A percentile compares a stretch with the other conserved stretches of the same genome.
Conservation (phyloP, 1,140 invertebrate species). For the Drosophila simulans region DNA sequence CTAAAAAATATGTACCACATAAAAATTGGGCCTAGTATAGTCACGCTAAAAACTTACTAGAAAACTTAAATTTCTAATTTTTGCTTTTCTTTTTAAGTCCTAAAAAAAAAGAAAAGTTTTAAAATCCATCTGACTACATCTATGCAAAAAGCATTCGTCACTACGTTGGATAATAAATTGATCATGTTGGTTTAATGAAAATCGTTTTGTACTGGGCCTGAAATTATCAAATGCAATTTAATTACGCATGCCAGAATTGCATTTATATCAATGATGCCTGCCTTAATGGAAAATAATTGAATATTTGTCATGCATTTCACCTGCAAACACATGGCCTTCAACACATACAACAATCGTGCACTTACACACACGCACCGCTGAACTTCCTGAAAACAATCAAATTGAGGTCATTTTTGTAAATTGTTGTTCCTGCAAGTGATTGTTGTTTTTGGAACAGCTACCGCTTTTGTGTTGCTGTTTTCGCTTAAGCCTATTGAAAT, state of each 20-base stretch:
- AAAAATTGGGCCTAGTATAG: too few species aligned
- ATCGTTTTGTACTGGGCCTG: background rate
- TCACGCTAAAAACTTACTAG: too few species aligned
- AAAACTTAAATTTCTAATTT: background rate
- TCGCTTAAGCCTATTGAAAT: conserved; percentile 30
- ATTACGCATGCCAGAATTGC: conserved; percentile 62
- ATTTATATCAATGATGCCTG: conserved; percentile 70
- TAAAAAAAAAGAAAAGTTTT: background rate
- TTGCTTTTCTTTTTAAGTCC: too few species aligned
- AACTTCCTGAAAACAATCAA: conserved; percentile 58
- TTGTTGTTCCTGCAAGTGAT: conserved; percentile 35
- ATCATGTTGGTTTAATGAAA: background rate
- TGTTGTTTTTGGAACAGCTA: conserved; percentile 20
- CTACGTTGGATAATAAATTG: background rate
- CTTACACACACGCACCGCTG: conserved; percentile 33
- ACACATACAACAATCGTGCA: conserved; percentile 12
- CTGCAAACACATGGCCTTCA: conserved; percentile 22
- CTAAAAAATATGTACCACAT: too few species aligned
- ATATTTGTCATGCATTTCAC: conserved; percentile 59
- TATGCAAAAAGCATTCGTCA: background rate
- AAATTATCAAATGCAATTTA: conserved; percentile 64
- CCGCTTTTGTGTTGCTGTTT: conserved; percentile 14
- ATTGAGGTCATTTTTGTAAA: conserved; percentile 62
- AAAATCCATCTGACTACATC: background rate
- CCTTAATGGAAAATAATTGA: conserved; percentile 76